Base-by-base conservation (phyloP, 2,888 invertebrate genomes). In the Zele albiditarsus region DNA sequence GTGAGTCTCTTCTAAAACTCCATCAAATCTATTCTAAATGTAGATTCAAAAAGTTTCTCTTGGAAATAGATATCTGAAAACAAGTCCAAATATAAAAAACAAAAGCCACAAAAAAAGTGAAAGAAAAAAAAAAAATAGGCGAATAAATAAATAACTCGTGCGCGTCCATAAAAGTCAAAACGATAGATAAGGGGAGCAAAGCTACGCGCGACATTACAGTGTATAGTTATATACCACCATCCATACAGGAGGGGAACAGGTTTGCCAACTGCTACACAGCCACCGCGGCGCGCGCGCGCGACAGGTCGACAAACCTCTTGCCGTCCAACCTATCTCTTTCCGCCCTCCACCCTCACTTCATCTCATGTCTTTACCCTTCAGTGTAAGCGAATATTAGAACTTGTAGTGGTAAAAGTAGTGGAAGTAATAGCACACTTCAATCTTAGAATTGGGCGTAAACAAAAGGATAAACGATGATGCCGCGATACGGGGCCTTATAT, bases 121-220 rank as follows among this genome's bases (percentile, higher is more conserved):
- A 31, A 27, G 38, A 42, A 42, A 46, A 23, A n/a, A 25, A 42
- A 69, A 20, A 28, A 23, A 23, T 27, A n/a, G 28, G 14, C n/a
- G 57, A 16, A 23, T 20, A 20, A 57, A 42, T 38, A 70, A 70
- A 71, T 62, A 71, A 49, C 12, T 71, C 31, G 16, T 62, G 38
- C 33, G 33, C 42, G 42, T 42, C 68, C 67, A 75, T 75, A 75
- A 75, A 75, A 71, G 75, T 75, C 75, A 75, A 71, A 62, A 71
- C 57, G 66, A 71, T 71, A 75, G 75, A 75, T 70, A 67, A 75
- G 49, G 57, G 65, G 71, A 67, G 70, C 62, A 65, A 65, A 70
- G 70, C 65, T 25, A 62, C 70, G 71, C 75, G 67, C 66, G 71
- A 71, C 71, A 75, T 71, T 71, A 70, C 23, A 53, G 20, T 6